Conservation (phyloP, 2,888 invertebrate species). For the Drosophila affinis region DNA sequence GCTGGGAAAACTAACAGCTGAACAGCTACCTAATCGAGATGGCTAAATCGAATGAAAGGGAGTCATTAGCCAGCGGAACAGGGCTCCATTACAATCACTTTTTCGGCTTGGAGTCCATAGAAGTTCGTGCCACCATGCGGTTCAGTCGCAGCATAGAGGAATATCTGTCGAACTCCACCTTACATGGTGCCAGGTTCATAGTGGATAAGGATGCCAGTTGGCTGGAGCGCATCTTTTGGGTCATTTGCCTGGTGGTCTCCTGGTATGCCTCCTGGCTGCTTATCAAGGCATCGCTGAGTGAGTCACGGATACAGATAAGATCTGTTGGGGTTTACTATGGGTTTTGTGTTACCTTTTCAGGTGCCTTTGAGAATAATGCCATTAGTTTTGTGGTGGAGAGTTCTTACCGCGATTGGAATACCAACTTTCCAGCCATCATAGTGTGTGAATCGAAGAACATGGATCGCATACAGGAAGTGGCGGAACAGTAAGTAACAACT, state of each 20-base stretch:
- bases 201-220: conserved; percentile 86
- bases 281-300: conserved; percentile 86
- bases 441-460: conserved; percentile 89
- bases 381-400: conserved; percentile 92
- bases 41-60: conserved; percentile 10
- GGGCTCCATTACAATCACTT: conserved; percentile 19
- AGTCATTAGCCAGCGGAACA: not conserved
- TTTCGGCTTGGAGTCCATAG: conserved; percentile 16
- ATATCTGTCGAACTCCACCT: conserved; percentile 87
- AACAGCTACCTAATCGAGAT: conserved; percentile 23
- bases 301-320: not conserved
- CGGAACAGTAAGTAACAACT: conserved; percentile 85
- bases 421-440: conserved; percentile 89
- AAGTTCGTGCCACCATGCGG: conserved; percentile 3
- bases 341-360: conserved; percentile 47
- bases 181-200: conserved; percentile 89
- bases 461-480: conserved; percentile 86
- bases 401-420: conserved; percentile 89
- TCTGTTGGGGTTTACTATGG: no score
- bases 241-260: conserved; percentile 86
- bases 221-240: conserved; percentile 88
- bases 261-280: conserved; percentile 89
- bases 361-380: conserved; percentile 87
- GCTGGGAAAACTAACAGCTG: conserved; percentile 57
- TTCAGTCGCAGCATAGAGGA: conserved; percentile 84